Conservation (phyloP, 1,140 invertebrate genomes). For the Drosophila pandora region DNA sequence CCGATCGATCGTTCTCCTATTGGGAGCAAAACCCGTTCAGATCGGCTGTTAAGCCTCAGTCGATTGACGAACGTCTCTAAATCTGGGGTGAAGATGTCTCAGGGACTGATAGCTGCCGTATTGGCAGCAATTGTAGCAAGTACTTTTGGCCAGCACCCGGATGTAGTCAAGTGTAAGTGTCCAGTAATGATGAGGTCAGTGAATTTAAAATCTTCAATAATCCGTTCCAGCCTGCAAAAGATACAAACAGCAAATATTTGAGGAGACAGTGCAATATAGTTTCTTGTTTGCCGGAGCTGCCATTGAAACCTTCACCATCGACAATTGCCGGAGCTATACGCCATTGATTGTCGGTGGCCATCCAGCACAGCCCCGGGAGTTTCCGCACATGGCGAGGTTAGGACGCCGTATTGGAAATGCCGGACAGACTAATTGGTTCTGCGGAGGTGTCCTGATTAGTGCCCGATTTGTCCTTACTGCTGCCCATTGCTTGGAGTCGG, state of each 20-base stretch:
- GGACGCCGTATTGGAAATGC: constrained; percentile 33
- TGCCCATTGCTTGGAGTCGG: constrained; percentile 79
- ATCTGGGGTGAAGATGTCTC: constrained; percentile 38
- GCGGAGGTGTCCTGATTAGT: constrained; percentile 82
- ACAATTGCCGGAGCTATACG: constrained; percentile 58
- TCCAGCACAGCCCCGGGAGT: constrained; percentile 77
- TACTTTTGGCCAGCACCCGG: constrained; percentile 21
- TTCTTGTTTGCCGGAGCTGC: constrained; percentile 57
- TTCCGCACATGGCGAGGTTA: constrained; percentile 82
- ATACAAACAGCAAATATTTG: constrained; percentile 60
- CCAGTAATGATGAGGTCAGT: neutral
- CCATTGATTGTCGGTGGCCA: constrained; percentile 70
- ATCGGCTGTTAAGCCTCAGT: constrained; percentile 5
- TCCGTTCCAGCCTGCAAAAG: constrained; percentile 47
- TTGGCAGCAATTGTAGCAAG: constrained; percentile 22
- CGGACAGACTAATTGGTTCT: constrained; percentile 65
- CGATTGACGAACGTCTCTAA: constrained; percentile 22
- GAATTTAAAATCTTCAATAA: neutral
- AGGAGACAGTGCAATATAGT: constrained; percentile 55
- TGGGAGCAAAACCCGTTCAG: constrained; percentile 33
- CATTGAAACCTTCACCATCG: constrained; percentile 37
- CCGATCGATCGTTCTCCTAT: constrained; percentile 13
- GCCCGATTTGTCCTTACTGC: constrained; percentile 81
- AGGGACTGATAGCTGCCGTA: neutral
- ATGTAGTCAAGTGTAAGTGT: constrained; percentile 47